These are phyloP conservation scores for Engystomops pustulosus DNA, from an alignment of 2,113 vertebrate genomes.

Conservation along the genomic window DNA sequence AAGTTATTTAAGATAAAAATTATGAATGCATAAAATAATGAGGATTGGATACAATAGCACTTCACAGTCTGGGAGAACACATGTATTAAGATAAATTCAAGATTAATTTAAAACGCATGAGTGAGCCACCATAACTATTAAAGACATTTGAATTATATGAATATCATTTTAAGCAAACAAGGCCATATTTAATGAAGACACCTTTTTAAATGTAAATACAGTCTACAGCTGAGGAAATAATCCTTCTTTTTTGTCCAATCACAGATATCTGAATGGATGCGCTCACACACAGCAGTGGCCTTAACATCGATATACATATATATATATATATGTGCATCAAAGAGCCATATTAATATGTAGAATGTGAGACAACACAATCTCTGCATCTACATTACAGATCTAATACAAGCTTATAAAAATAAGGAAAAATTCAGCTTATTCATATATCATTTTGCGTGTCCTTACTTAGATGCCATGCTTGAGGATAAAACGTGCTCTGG, in stretches of 20 bases:
- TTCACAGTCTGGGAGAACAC: conserved; percentile 3
- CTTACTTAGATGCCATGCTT: too few relatives aligned
- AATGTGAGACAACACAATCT: too few relatives aligned
- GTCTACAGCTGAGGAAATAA: background rate
- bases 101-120: conserved; percentile 12
- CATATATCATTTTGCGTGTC: too few relatives aligned
- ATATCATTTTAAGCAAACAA: conserved; percentile 17
- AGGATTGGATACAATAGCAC: conserved; percentile 1
- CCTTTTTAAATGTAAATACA: conserved; percentile 12
- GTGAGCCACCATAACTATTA: background rate
- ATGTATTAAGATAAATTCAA: conserved; percentile 26
- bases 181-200: background rate
- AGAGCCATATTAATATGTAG: too few relatives aligned
- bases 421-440: too few relatives aligned
- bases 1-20: conserved; percentile 11
- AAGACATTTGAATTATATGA: conserved; percentile 18
- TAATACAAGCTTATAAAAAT: too few relatives aligned
- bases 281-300: background rate
- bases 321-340: background rate
- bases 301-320: background rate
- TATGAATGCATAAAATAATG: conserved; percentile 17
- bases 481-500: too few relatives aligned
- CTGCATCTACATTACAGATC: too few relatives aligned
- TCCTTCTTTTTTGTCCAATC: background rate
- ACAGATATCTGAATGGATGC: background rate